phyloP scores from a whole-genome alignment of 2,797 vertebrate species.

The Glyptemys insculpta region DNA sequence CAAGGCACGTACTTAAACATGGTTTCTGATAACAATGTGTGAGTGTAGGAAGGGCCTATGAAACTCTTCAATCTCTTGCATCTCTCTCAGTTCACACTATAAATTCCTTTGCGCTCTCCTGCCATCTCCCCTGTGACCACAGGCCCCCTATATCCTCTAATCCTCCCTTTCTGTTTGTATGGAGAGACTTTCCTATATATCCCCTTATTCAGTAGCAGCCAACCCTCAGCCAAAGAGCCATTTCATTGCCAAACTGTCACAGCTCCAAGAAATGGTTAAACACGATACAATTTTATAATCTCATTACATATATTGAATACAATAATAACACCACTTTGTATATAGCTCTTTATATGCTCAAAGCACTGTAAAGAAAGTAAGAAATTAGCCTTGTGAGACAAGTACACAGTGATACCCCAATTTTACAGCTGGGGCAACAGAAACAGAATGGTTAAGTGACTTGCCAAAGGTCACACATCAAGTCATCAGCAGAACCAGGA shows the following conservation, averaged over 20 bases:
- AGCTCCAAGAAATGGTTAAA: not conserved
- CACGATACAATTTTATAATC: accelerated
- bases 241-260: not conserved
- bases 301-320: no score
- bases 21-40: not conserved
- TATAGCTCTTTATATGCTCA: not conserved
- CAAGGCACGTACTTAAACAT: not conserved
- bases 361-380: not conserved
- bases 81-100: not conserved
- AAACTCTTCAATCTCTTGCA: not conserved
- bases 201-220: accelerated
- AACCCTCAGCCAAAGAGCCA: not conserved
- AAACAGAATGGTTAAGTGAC: not conserved
- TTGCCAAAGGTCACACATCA: not conserved
- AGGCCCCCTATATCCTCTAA: not conserved
- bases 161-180: accelerated
- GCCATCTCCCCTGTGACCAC: not conserved
- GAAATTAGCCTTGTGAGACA: not conserved
- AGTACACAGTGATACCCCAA: not conserved
- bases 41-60: not conserved
- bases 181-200: not conserved
- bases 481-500: not conserved
- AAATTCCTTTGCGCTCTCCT: not conserved
- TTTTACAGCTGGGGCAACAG: not conserved
- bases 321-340: not conserved